Base-by-base conservation (phyloP, 2,888 invertebrate species). In the Melanostoma scalare region DNA sequence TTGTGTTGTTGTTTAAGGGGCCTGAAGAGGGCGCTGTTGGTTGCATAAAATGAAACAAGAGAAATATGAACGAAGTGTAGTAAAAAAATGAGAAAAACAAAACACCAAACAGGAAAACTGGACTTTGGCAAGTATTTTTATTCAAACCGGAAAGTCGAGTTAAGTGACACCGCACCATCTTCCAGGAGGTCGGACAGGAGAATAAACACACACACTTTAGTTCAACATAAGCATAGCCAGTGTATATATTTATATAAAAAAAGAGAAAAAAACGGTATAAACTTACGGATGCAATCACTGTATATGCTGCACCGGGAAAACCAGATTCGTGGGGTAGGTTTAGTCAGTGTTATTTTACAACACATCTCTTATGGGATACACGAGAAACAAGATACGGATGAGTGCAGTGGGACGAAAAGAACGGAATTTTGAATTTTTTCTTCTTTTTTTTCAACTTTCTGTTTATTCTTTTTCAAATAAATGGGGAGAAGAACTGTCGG, bases 71-170 rank as follows among this genome's bases (percentile, higher is more conserved):
- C 60, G 44, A 56, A 6, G 56, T 38, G 31, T 52, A 10, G 35
- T 10, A 10, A 75, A 35, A 44, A 35, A 68, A 30, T n/a, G 10
- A n/a, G n/a, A 52, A n/a, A 44, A 46, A 46, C 0, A 46, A 4
- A 6, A 72, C 42, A 58, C 36, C 46, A 53, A 82, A 82, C 73
- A 78, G 78, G 84, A 79, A 79, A 84, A 84, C 84, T 84, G 84
- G 84, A 84, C 84, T 84, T 84, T 79, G 71, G 79, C 74, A 74
- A 84, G 79, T 74, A 84, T 75, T 75, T 84, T 79, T 84, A 79
- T 79, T 71, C 60, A 84, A 84, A 84, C 84, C 84, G 79, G 84
- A 84, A 84, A 84, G 84, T 79, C 84, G 58, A 75, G 84, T 84
- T 84, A 79, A 78, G 53, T 84, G 79, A 75, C 84, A 84, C 74